A percentile compares a stretch with the other conserved stretches of the same genome.
phyloP scores from a whole-genome alignment of 1,140 invertebrate genomes.

The Calliopsis andreniformis region DNA sequence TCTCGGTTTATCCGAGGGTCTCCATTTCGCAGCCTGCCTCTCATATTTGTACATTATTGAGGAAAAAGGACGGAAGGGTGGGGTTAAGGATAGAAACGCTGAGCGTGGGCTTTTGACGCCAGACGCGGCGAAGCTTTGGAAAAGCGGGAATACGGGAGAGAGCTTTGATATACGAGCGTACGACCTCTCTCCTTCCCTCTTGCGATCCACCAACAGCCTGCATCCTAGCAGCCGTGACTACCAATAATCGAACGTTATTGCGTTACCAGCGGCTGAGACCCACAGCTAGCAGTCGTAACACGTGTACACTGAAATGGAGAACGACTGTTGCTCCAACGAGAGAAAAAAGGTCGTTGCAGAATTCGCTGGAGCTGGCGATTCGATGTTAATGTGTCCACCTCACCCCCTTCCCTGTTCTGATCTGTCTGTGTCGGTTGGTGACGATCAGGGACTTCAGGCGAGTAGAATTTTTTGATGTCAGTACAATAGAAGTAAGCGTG shows the following conservation, averaged over 20 bases:
- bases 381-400: conserved; percentile 18
- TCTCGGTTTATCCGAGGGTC: conserved; percentile 24
- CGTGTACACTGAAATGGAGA: conserved; percentile 47
- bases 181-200: neutral
- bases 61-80: neutral
- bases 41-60: conserved; percentile 40
- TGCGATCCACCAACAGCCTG: conserved; percentile 19
- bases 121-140: conserved; percentile 31
- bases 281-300: conserved; percentile 51
- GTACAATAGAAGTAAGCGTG: too few species aligned
- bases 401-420: too few species aligned
- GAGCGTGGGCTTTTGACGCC: conserved; percentile 42
- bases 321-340: conserved; percentile 7
- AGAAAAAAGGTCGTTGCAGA: neutral
- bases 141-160: conserved; percentile 42
- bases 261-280: conserved; percentile 63
- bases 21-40: conserved; percentile 11
- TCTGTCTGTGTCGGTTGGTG: too few species aligned
- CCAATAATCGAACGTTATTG: conserved; percentile 80
- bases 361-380: neutral
- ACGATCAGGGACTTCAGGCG: too few species aligned
- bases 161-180: conserved; percentile 77
- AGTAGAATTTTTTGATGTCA: too few species aligned
- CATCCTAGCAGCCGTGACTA: conserved; percentile 67
- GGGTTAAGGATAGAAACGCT: neutral